Percentiles rank a stretch among this genome's conserved stretches.
Conservation (phyloP, 2,113 vertebrate species). For the Pollachius pollachius region DNA sequence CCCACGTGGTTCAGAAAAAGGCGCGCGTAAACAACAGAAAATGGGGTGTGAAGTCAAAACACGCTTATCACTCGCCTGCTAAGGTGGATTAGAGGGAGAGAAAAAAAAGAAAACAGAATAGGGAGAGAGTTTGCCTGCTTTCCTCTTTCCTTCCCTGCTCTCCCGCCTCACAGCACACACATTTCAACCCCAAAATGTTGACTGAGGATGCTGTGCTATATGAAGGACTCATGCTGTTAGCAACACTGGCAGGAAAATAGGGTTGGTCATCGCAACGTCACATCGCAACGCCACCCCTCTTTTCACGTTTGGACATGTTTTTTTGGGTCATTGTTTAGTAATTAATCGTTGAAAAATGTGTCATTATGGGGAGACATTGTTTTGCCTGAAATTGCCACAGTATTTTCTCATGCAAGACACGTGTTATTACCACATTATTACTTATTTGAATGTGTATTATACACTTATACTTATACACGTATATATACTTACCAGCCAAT, state of each 20-base stretch:
- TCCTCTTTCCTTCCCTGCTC: constrained; percentile 28
- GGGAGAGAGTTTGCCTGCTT: constrained; percentile 15
- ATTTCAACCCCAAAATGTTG: not conserved
- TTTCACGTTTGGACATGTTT: too few species aligned
- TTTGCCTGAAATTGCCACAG: too few species aligned
- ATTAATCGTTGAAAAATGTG: too few species aligned
- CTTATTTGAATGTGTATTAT: too few species aligned
- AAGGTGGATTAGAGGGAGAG: constrained; percentile 64
- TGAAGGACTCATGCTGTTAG: constrained; percentile 29
- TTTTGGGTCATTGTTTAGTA: too few species aligned
- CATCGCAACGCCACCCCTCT: too few species aligned
- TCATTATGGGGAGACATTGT: too few species aligned
- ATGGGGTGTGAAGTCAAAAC: constrained; percentile 64
- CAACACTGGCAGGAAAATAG: constrained; percentile 25
- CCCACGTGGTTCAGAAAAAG: constrained; percentile 51
- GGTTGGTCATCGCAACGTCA: too few species aligned
- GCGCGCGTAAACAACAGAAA: constrained; percentile 58
- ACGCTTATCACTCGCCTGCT: constrained; percentile 59
- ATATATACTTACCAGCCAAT: too few species aligned
- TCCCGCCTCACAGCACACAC: constrained; percentile 31
- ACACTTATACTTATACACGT: too few species aligned
- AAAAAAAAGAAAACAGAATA: constrained; percentile 13
- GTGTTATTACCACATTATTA: too few species aligned
- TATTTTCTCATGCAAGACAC: too few species aligned
- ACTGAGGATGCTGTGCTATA: constrained; percentile 24